phyloP scores from a whole-genome alignment of 92 coral and sea anemone genomes.

The Zoanthus sociatus region DNA sequence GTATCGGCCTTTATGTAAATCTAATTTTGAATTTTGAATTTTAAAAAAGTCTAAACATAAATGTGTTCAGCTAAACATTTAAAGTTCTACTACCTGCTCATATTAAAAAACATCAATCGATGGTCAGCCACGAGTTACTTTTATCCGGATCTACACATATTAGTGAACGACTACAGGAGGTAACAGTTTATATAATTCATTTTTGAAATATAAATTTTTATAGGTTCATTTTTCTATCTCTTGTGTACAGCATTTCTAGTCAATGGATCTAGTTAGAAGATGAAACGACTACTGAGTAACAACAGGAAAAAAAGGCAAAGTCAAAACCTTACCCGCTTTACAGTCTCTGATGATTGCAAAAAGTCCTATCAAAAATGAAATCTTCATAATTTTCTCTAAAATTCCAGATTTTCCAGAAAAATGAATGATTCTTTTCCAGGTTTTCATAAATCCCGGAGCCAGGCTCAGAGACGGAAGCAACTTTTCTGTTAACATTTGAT shows the following conservation, averaged over 20 bases:
- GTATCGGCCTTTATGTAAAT: too few species aligned
- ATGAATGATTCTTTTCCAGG: not conserved
- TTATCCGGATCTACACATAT: not conserved
- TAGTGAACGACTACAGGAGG: not conserved
- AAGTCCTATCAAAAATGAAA: not conserved
- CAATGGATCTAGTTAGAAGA: not conserved
- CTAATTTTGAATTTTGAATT: not conserved
- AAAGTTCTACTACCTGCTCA: not conserved
- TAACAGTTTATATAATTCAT: not conserved
- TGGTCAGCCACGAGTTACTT: not conserved
- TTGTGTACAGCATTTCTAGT: not conserved
- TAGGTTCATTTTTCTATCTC: too few species aligned
- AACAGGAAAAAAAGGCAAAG: not conserved
- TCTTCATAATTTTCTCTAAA: not conserved
- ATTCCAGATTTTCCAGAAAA: not conserved
- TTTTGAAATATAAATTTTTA: too few species aligned
- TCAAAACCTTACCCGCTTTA: not conserved
- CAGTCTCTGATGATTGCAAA: conserved; percentile 1
- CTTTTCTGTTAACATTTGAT: conserved; percentile 2
- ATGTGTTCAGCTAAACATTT: not conserved
- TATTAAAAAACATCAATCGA: not conserved
- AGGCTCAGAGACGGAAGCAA: conserved; percentile 24
- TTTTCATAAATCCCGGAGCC: conserved; percentile 28
- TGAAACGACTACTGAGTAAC: not conserved
- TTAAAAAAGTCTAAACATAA: not conserved